Evolutionary conservation across 2,888 invertebrate genomes (phyloP).

Genomic region (Lycophotia porphyrea): DNA sequence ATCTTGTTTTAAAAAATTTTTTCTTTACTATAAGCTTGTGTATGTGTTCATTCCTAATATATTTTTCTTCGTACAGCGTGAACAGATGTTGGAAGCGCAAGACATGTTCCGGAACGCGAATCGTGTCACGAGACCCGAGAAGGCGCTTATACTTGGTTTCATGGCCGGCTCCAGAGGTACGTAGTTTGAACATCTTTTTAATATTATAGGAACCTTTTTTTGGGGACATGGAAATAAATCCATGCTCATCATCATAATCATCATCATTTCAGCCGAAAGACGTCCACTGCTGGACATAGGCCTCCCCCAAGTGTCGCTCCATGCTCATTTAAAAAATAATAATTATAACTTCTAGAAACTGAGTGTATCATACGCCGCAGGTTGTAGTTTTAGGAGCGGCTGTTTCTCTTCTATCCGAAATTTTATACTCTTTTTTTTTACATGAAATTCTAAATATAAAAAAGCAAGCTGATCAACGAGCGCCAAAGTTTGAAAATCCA

Average conservation of each 20-base stretch:
- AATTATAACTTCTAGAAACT: neutral
- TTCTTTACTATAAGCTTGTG: neutral
- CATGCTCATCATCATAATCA: no score
- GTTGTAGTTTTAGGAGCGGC: no score
- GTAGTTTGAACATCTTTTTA: neutral
- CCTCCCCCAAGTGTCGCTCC: no score
- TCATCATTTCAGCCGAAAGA: no score
- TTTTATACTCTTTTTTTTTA: neutral
- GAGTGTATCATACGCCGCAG: neutral
- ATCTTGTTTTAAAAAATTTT: no score
- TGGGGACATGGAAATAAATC: neutral
- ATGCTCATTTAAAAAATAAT: no score
- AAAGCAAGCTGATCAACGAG: no score
- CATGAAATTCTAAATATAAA: no score
- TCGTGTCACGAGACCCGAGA: conserved; percentile 98
- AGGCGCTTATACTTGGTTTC: conserved; percentile 98
- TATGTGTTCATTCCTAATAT: neutral
- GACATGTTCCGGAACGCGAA: conserved; percentile 99
- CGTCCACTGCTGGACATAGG: no score
- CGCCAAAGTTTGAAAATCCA: neutral
- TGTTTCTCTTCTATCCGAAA: neutral
- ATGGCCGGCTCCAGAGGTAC: conserved; percentile 99
- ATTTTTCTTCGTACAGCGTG: conserved; percentile 91
- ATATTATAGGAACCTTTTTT: neutral
- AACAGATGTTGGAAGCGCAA: conserved; percentile 98